phyloP scores from a whole-genome alignment of 2,113 vertebrate species.

The Apeltes quadracus region DNA sequence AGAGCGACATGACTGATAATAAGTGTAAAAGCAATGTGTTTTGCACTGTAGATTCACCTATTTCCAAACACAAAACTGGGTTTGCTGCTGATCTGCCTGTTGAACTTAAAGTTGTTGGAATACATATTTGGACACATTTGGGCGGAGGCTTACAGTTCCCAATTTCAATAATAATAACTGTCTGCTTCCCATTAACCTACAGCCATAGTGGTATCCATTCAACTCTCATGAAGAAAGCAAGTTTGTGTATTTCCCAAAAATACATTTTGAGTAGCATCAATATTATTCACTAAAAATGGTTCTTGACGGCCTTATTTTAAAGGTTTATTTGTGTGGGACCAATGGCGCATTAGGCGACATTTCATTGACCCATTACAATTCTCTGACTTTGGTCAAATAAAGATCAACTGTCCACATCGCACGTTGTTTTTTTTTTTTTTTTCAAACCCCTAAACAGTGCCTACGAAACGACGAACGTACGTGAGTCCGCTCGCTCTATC shows the following conservation, averaged over 20 bases:
- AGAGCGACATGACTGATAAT: background rate
- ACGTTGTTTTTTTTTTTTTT: background rate
- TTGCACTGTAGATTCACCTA: conserved; percentile 9
- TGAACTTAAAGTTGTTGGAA: no score
- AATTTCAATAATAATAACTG: no score
- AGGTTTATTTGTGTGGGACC: background rate
- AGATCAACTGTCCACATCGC: background rate
- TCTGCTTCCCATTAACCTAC: background rate
- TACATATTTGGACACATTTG: no score
- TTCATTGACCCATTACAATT: background rate
- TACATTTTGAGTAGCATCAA: background rate
- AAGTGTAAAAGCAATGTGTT: background rate
- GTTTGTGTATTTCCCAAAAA: background rate
- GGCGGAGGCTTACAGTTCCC: no score
- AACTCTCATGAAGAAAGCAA: background rate
- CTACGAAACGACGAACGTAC: conserved; percentile 10
- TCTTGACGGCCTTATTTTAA: background rate
- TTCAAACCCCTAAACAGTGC: conserved; percentile 3
- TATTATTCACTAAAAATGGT: background rate
- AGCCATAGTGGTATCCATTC: background rate
- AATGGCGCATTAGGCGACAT: background rate
- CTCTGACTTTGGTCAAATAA: background rate
- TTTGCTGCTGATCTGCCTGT: background rate
- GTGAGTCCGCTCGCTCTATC: conserved; percentile 17
- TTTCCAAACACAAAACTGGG: conserved; percentile 7